Evolutionary conservation across 2,888 invertebrate species (phyloP), one percentile per base, ranked within the genome.

Genomic region (Pocota personata): DNA sequence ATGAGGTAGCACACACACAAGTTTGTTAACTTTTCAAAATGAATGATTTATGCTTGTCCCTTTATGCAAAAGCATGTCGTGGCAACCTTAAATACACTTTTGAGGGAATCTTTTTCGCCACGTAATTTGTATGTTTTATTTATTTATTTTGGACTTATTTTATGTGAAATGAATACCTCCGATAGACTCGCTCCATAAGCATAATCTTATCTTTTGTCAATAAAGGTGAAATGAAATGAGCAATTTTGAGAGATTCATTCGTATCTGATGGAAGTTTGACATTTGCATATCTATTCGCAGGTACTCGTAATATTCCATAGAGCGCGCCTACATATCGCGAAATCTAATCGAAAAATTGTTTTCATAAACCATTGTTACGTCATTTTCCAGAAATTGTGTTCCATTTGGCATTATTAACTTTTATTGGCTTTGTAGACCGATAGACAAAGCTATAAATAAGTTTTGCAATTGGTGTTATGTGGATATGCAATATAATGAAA

Each of bases 31-130:
- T 66, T 77, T 72, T 72, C 72, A 30, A 66, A 78, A 66, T 78
- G 72, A 78, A 78, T 83, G 82, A 83, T 83, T 83, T 67, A 83
- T 78, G 60, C 72, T 35, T 52, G 58, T 37, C 66, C 72, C 52
- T 66, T 71, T 64, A 64, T 58, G 58, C 35, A 35, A 72, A 37
- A 32, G 4, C 30, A 8, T 71, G 58, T 46, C 58, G 40, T 46
- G 40, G 40, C 3, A 62, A 46, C 43, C 58, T 55, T 58, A 37
- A 12, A 27, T 32, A 48, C 43, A 14, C 43, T 50, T 32, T 37
- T 19, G 3, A 66, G 14, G 32, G 32, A 10, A 40, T 43, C 32
- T 52, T 58, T 58, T 48, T 40, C 27, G 37, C 12, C 24, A 8
- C 35, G 67, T 66, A 32, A 32, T 35, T 16, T 30, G 30, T 52